These are phyloP conservation scores for Aethina tumida DNA, from an alignment of 1,140 invertebrate species.

Conservation along the genomic window DNA sequence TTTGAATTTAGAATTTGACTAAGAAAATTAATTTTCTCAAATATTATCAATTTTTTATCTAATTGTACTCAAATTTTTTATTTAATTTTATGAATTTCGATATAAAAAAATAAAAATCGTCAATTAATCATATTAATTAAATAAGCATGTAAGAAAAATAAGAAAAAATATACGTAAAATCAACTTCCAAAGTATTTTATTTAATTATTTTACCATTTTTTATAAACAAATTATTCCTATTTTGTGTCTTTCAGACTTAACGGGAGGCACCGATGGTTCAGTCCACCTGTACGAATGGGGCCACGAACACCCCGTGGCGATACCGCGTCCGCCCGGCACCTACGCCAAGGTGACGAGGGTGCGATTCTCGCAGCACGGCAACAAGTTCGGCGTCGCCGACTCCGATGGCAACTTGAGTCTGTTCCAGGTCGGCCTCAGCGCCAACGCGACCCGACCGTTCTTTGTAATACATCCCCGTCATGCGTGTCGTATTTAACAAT, in stretches of 20 bases:
- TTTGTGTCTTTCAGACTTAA: conserved; percentile 61
- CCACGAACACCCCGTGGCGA: conserved; percentile 79
- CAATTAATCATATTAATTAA: no score
- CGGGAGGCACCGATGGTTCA: conserved; percentile 94
- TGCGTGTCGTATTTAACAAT: conserved; percentile 39
- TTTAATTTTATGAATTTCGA: conserved; percentile 6
- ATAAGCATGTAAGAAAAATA: background rate
- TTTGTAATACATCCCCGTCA: no score
- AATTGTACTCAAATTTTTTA: no score
- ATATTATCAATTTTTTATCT: no score
- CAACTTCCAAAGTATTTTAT: no score
- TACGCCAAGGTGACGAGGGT: conserved; percentile 92
- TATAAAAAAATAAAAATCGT: no score
- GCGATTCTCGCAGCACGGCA: conserved; percentile 91
- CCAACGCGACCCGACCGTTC: conserved; percentile 78
- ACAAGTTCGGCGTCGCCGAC: conserved; percentile 96
- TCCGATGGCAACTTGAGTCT: conserved; percentile 83
- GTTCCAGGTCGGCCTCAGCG: conserved; percentile 85
- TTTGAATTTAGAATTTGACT: no score
- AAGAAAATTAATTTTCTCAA: no score
- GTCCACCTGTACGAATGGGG: conserved; percentile 98
- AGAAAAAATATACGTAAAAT: no score
- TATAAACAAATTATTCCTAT: conserved; percentile 1
- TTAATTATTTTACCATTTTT: no score
- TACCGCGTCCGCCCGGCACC: conserved; percentile 78